phyloP scores from a whole-genome alignment of 2,888 invertebrate species.

The Diarsia dahlii region DNA sequence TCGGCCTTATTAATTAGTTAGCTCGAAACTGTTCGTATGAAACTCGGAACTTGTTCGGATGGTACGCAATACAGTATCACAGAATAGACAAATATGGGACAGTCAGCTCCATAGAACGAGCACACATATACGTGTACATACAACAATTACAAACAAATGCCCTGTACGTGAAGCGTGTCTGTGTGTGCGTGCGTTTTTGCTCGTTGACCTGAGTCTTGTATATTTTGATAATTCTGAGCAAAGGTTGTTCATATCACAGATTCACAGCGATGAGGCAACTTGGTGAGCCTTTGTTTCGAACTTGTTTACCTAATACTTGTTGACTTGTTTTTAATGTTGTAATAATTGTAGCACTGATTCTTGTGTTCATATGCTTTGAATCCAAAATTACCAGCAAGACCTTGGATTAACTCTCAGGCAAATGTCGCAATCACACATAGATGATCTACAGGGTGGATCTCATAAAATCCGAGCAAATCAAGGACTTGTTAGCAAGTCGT shows the following conservation, averaged over 20 bases:
- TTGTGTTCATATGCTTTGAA: not conserved
- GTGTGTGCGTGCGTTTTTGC: not conserved
- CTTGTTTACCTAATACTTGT: conserved; percentile 4
- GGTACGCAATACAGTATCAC: conserved; percentile 10
- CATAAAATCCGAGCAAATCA: conserved; percentile 13
- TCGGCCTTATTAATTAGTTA: conserved; percentile 49
- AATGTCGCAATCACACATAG: not conserved
- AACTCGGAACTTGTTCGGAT: conserved; percentile 24
- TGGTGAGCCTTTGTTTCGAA: conserved; percentile 14
- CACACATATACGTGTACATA: not conserved
- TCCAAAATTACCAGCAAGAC: not conserved
- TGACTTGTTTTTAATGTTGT: conserved; percentile 1
- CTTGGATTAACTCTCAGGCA: not conserved
- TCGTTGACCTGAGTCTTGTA: not conserved
- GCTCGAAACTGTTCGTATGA: conserved; percentile 17
- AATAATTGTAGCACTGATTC: not conserved
- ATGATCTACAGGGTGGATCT: not conserved
- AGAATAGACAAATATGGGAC: not conserved
- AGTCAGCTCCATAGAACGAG: not conserved
- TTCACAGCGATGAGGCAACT: conserved; percentile 17
- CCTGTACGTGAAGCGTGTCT: not conserved
- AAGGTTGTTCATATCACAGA: conserved; percentile 25
- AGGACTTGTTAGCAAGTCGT: not conserved
- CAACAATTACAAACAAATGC: not conserved
- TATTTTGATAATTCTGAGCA: not conserved